These are phyloP conservation scores for Trichogramma pretiosum DNA, from an alignment of 1,140 invertebrate species.

Conservation along the genomic window DNA sequence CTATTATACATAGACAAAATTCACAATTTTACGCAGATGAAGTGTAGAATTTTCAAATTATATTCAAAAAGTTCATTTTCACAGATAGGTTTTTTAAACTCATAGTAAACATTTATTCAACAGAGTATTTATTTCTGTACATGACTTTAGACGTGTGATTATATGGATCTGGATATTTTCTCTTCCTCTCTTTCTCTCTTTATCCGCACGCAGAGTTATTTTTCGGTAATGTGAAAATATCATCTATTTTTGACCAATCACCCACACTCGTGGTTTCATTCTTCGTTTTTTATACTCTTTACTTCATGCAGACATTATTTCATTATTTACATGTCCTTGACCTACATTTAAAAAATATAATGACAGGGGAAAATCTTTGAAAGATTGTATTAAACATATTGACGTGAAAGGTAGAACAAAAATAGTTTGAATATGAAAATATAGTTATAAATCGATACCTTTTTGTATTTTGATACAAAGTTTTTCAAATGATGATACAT, in stretches of 20 bases:
- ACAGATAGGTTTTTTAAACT: too few relatives aligned
- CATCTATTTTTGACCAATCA: conserved; percentile 29
- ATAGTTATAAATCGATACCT: too few relatives aligned
- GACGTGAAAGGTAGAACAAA: too few relatives aligned
- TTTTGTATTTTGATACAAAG: too few relatives aligned
- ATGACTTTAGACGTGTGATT: conserved; percentile 26
- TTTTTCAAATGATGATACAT: too few relatives aligned
- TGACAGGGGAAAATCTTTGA: not conserved
- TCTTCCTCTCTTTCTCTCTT: too few relatives aligned
- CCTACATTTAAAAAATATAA: not conserved
- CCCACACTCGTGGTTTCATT: conserved; percentile 15
- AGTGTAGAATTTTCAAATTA: too few relatives aligned
- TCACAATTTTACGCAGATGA: too few relatives aligned
- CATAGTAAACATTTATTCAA: too few relatives aligned
- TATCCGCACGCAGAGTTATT: conserved; percentile 8
- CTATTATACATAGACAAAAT: too few relatives aligned
- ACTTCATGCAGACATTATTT: conserved; percentile 1
- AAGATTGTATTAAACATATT: not conserved
- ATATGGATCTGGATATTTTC: conserved; percentile 25
- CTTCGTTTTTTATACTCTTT: not conserved
- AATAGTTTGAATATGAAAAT: too few relatives aligned
- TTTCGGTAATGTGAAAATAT: conserved; percentile 24
- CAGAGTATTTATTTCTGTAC: conserved; percentile 23
- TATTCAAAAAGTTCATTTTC: too few relatives aligned
- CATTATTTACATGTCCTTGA: conserved; percentile 2